phyloP scores from a whole-genome alignment of 2,113 vertebrate species.

The Scomber colias region DNA sequence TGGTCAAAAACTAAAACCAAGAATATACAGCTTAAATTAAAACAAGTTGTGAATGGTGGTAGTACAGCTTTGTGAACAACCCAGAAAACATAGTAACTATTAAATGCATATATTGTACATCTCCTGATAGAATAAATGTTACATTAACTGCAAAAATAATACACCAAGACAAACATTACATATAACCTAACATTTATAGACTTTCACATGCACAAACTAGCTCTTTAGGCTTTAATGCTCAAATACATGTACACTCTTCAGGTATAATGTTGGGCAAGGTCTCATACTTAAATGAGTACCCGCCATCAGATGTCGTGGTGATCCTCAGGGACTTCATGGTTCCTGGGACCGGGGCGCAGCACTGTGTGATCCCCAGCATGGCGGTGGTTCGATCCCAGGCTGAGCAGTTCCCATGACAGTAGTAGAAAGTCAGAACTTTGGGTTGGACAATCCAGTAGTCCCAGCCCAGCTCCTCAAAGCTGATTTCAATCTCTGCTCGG shows the following conservation, averaged over 20 bases:
- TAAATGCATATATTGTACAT: no score
- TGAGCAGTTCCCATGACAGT: slow-evolving; percentile 92
- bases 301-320: slow-evolving; percentile 93
- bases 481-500: slow-evolving; percentile 88
- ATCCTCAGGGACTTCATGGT: slow-evolving; percentile 91
- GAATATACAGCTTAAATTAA: no score
- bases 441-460: slow-evolving; percentile 94
- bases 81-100: no score
- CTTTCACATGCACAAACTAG: neutral
- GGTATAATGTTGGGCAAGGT: slow-evolving; percentile 93
- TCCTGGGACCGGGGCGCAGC: slow-evolving; percentile 90
- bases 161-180: no score
- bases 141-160: neutral
- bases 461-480: slow-evolving; percentile 95
- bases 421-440: slow-evolving; percentile 90
- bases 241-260: slow-evolving; percentile 92
- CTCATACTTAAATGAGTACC: slow-evolving; percentile 93
- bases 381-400: slow-evolving; percentile 75
- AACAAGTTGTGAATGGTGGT: no score
- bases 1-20: neutral
- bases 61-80: no score
- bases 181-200: no score
- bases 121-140: no score
- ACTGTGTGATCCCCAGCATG: slow-evolving; percentile 86
- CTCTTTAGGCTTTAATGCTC: slow-evolving; percentile 17